Percentiles rank a stretch among this genome's conserved stretches.
These are phyloP conservation scores for Sphecodes monilicornis DNA, from an alignment of 2,888 invertebrate genomes.

Conservation along the genomic window DNA sequence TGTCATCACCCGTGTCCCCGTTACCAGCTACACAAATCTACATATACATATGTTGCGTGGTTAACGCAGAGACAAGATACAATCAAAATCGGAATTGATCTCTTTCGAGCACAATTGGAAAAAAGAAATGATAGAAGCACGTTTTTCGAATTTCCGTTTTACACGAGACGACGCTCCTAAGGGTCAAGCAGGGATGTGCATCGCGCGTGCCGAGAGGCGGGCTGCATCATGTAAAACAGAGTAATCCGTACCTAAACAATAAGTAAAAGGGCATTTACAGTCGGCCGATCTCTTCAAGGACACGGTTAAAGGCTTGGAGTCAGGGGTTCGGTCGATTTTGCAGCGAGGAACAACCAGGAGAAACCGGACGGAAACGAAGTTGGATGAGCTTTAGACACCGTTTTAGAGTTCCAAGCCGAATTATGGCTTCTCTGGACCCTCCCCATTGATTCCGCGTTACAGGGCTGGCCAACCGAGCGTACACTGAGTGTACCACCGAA, in stretches of 20 bases:
- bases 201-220: slow-evolving; percentile 82
- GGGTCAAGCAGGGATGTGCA: slow-evolving; percentile 69
- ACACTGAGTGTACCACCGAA: background rate
- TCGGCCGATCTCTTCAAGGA: slow-evolving; percentile 80
- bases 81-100: background rate
- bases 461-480: background rate
- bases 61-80: background rate
- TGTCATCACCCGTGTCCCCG: background rate
- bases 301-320: slow-evolving; percentile 28
- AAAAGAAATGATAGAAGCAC: background rate
- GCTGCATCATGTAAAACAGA: slow-evolving; percentile 79
- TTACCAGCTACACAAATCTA: slow-evolving; percentile 3
- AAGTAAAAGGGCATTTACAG: slow-evolving; percentile 81
- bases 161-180: slow-evolving; percentile 72
- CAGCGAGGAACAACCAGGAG: slow-evolving; percentile 11
- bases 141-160: slow-evolving; percentile 11
- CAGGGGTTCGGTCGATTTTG: background rate
- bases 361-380: slow-evolving; percentile 42
- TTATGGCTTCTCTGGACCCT: background rate
- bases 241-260: slow-evolving; percentile 84
- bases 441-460: background rate
- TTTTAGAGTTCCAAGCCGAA: slow-evolving; percentile 14
- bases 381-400: slow-evolving; percentile 42
- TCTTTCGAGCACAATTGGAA: background rate
- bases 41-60: background rate